Percentiles rank a stretch among this genome's conserved stretches.
Conservation (phyloP, 2,888 invertebrate genomes). For the Dicyrtomina minuta region DNA sequence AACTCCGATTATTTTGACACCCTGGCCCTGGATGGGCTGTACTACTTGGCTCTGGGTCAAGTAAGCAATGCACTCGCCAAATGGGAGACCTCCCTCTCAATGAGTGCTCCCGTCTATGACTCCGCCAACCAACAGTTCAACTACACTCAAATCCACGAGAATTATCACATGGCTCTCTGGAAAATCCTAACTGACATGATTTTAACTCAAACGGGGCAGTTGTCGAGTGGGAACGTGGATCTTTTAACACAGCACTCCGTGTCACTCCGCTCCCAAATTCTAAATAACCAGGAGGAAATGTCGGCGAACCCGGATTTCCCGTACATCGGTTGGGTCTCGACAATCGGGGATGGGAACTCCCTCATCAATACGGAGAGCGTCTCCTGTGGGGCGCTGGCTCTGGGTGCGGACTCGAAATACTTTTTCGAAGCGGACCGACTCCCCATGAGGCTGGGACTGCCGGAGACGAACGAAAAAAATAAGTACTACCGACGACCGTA, state of each 20-base stretch:
- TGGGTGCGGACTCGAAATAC: conserved; percentile 32
- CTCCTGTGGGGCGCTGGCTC: conserved; percentile 26
- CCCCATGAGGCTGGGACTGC: not conserved
- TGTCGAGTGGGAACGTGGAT: not conserved
- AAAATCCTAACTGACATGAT: conserved; percentile 35
- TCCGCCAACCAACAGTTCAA: conserved; percentile 10
- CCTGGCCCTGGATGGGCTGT: conserved; percentile 37
- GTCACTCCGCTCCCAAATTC: conserved; percentile 30
- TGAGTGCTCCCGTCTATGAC: conserved; percentile 27
- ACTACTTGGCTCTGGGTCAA: conserved; percentile 27
- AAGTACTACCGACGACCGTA: conserved; percentile 7
- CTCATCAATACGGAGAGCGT: conserved; percentile 39
- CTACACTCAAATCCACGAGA: conserved; percentile 36
- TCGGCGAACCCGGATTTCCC: not conserved
- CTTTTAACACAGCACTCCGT: no score
- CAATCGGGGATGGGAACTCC: conserved; percentile 21
- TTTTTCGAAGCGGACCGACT: conserved; percentile 30
- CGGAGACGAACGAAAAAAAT: not conserved
- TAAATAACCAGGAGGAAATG: conserved; percentile 34
- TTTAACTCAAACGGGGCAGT: not conserved
- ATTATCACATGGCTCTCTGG: conserved; percentile 41
- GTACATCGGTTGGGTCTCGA: conserved; percentile 36
- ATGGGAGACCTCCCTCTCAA: conserved; percentile 22
- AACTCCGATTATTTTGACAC: conserved; percentile 40
- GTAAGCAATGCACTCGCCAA: conserved; percentile 9